Evolutionary conservation across 1,140 invertebrate species (phyloP).

Genomic region (Micrasema longulum): DNA sequence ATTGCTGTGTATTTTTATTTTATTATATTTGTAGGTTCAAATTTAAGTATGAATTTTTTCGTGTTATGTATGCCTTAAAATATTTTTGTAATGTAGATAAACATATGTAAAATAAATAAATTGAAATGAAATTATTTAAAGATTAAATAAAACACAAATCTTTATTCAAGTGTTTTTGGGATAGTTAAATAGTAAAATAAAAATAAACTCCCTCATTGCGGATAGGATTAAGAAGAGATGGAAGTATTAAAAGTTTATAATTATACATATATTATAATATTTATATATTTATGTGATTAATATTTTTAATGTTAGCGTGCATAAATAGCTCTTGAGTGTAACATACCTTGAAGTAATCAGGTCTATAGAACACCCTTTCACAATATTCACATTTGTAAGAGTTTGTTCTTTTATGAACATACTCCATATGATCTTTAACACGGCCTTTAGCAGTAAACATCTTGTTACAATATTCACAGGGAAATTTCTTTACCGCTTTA

Average conservation of each 20-base stretch:
- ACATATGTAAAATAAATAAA: too few species aligned
- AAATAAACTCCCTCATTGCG: too few species aligned
- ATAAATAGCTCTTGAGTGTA: neutral
- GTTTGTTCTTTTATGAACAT: conserved; percentile 11
- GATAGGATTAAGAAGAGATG: too few species aligned
- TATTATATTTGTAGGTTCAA: too few species aligned
- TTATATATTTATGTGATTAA: neutral
- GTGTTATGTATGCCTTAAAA: too few species aligned
- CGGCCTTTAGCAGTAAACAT: conserved; percentile 18
- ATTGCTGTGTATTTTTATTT: too few species aligned
- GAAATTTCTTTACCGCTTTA: neutral
- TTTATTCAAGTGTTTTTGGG: too few species aligned
- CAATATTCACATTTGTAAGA: conserved; percentile 8
- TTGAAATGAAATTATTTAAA: too few species aligned
- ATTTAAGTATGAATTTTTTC: too few species aligned
- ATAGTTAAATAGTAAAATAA: too few species aligned
- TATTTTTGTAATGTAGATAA: too few species aligned
- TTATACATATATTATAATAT: neutral
- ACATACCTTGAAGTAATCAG: conserved; percentile 21
- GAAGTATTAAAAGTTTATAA: neutral
- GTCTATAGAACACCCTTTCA: conserved; percentile 11
- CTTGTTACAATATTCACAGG: conserved; percentile 32
- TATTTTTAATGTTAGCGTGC: neutral
- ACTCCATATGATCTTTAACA: conserved; percentile 13
- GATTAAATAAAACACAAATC: too few species aligned